Evolutionary conservation across 2,797 vertebrate genomes (phyloP), one percentile per base, ranked within the genome.

Genomic region (Masticophis lateralis): DNA sequence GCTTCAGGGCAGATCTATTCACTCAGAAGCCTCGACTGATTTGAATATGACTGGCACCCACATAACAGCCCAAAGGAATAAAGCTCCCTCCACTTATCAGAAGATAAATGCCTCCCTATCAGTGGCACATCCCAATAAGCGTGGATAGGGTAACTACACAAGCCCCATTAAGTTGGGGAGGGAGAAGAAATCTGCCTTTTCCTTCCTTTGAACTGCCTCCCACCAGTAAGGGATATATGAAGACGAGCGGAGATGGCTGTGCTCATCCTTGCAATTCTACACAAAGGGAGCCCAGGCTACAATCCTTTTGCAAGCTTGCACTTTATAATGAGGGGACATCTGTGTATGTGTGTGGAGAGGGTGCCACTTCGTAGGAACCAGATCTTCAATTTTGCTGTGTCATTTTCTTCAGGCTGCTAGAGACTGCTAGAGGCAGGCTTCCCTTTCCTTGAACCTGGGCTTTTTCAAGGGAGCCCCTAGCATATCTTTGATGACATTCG

Each of bases 401-500:
- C 55, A 20, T 37, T 27, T 57, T 32, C 12, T 16, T 28, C 25
- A 28, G 25, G 56, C 56, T 89, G 25, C 11, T 47, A 22, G 25
- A 74, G 37, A 37, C 37, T 37, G 37, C 37, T 37, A 37, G 37
- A 37, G 37, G 37, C 37, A 37, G 37, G 37, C 37, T 91, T 89
- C 47, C 14, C 61, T 69, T 69, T 69, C 53, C 69, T 7, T 69
- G 47, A 22, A 63, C 25, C 56, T 43, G 25, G 16, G 2, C 12
- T 27, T 66, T 89, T 10, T 1, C 43, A 2, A 22, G 6, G 47
- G 0, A 43, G 32, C 56, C 93, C 93, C 92, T 94, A 94, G 20
- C 88, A 94, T 96, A 95, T 96, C 95, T 94, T 56, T 91, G 89
- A 63, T 94, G 57, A 86, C 95, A 94, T 94, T 95, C 95, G 69